A percentile compares a stretch with the other conserved stretches of the same genome.
phyloP scores from a whole-genome alignment of 2,113 vertebrate genomes.

The Salvelinus fontinalis region DNA sequence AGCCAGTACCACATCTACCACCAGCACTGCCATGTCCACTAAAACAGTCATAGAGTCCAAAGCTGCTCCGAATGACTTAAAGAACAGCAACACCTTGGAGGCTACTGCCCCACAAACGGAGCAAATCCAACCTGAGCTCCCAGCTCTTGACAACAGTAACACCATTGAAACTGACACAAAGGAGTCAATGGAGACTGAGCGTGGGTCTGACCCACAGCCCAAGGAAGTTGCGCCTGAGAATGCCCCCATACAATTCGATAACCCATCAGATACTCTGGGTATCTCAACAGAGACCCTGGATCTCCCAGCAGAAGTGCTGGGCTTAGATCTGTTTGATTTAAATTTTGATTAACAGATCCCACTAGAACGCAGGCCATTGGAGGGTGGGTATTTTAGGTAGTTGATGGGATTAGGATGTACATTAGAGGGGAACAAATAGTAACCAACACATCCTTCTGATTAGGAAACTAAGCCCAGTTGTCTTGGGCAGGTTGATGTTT shows the following conservation, averaged over 20 bases:
- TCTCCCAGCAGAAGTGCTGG: conserved; percentile 53
- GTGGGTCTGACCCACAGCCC: not conserved
- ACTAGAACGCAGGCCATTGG: not conserved
- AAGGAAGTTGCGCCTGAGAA: conserved; percentile 15
- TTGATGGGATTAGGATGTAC: not conserved
- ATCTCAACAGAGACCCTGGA: conserved; percentile 3
- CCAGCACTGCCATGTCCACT: conserved; percentile 13
- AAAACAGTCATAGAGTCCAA: too few species aligned
- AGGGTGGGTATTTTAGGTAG: too few species aligned
- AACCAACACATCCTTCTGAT: too few species aligned
- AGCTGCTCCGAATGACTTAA: too few species aligned
- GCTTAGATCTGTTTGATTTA: conserved; percentile 59
- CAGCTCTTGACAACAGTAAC: too few species aligned
- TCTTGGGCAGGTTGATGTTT: too few species aligned
- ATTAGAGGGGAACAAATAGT: not conserved
- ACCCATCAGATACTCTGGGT: not conserved
- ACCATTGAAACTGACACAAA: not conserved
- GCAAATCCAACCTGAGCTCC: too few species aligned
- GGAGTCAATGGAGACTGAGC: conserved; percentile 26
- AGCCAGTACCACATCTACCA: conserved; percentile 8
- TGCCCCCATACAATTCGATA: conserved; percentile 14
- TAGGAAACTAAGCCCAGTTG: not conserved
- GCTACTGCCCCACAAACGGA: too few species aligned
- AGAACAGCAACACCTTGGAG: too few species aligned
- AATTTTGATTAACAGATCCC: conserved; percentile 53